Conservation (phyloP, 2,113 vertebrate genomes). For the Centropus unirufus region DNA sequence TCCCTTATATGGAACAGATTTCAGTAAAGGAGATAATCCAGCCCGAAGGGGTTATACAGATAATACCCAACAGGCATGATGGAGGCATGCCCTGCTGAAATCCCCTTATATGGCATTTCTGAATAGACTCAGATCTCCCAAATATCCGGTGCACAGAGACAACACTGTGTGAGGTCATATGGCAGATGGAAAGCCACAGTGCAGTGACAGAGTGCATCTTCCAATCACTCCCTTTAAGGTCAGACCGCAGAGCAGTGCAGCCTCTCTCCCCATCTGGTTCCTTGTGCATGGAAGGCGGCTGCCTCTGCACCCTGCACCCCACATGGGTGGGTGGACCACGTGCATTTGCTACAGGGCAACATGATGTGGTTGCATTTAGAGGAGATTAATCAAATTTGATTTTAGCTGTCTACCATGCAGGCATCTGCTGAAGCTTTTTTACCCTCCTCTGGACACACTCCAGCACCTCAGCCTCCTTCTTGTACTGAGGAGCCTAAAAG, state of each 20-base stretch:
- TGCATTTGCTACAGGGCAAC: rapidly evolving
- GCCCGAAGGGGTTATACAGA: constrained; percentile 33
- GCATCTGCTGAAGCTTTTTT: background rate
- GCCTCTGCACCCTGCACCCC: background rate
- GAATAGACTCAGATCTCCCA: background rate
- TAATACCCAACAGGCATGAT: constrained; percentile 41
- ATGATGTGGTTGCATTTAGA: background rate
- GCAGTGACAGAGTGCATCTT: background rate
- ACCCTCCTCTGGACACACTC: too few relatives aligned
- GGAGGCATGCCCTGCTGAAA: constrained; percentile 24
- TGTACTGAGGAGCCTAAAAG: too few relatives aligned
- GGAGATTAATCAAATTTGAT: background rate
- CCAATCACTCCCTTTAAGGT: background rate
- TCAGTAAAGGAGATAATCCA: constrained; percentile 61
- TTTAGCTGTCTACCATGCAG: background rate
- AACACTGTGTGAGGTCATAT: background rate
- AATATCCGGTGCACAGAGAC: background rate
- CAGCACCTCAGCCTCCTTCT: too few relatives aligned
- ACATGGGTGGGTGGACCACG: rapidly evolving
- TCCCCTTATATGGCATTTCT: constrained; percentile 42
- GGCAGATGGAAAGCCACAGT: background rate
- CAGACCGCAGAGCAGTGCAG: background rate
- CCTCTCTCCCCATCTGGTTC: rapidly evolving
- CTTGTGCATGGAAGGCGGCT: rapidly evolving
- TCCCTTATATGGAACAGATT: constrained; percentile 66